A percentile compares a stretch with the other conserved stretches of the same genome.
These are phyloP conservation scores for Agrilus mali DNA, from an alignment of 2,888 invertebrate genomes.

Conservation along the genomic window DNA sequence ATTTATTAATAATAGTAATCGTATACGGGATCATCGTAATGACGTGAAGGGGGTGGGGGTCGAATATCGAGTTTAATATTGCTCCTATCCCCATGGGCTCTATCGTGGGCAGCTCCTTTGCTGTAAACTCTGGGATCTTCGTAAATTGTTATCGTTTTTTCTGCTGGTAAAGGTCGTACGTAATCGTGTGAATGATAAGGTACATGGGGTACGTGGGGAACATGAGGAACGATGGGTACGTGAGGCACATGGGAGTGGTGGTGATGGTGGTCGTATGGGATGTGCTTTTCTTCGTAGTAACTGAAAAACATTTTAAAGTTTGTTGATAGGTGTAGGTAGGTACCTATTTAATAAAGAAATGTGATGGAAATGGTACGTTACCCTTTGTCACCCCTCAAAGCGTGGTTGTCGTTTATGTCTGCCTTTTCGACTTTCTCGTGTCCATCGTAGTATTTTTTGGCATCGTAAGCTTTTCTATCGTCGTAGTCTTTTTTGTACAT, in stretches of 20 bases:
- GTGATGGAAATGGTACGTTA: too few species aligned
- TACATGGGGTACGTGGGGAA: conserved; percentile 1
- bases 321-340: too few species aligned
- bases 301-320: not conserved
- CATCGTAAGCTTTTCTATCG: conserved; percentile 22
- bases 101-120: conserved; percentile 7
- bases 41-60: conserved; percentile 12
- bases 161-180: conserved; percentile 7
- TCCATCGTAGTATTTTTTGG: conserved; percentile 24
- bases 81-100: conserved; percentile 16
- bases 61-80: conserved; percentile 21
- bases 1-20: conserved; percentile 11
- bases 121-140: conserved; percentile 27
- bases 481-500: conserved; percentile 23
- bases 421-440: conserved; percentile 18
- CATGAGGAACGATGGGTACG: conserved; percentile 6
- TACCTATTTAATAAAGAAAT: too few species aligned
- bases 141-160: conserved; percentile 28
- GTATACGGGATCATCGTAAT: conserved; percentile 8
- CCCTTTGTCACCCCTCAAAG: not conserved
- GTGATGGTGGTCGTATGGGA: conserved; percentile 1
- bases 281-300: conserved; percentile 7
- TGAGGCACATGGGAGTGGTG: conserved; percentile 1
- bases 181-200: not conserved
- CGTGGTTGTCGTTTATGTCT: conserved; percentile 15